phyloP scores from a whole-genome alignment of 1,140 invertebrate genomes.

The Diachasma alloeum region DNA sequence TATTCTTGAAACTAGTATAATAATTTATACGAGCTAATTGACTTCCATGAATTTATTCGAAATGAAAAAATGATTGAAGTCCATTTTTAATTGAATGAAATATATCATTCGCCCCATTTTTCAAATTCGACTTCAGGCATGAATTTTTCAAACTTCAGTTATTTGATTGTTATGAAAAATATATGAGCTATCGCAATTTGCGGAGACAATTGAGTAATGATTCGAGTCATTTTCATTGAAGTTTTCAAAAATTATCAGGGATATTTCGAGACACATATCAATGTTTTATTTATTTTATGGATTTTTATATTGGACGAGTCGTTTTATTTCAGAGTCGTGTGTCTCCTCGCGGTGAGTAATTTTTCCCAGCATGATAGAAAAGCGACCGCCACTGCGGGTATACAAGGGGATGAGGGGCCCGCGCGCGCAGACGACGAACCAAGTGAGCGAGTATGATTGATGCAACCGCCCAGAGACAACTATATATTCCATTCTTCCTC shows the following conservation, averaged over 20 bases:
- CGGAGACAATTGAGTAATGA: no score
- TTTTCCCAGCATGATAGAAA: constrained; percentile 1
- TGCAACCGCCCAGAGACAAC: constrained; percentile 5
- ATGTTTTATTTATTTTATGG: neutral
- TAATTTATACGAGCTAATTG: no score
- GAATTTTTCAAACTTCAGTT: no score
- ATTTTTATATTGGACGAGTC: constrained; percentile 4
- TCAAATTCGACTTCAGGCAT: no score
- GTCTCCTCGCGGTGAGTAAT: constrained; percentile 17
- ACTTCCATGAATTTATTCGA: no score
- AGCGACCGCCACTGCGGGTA: constrained; percentile 6
- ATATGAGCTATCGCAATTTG: no score
- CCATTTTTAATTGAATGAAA: no score
- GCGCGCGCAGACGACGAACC: constrained; percentile 16
- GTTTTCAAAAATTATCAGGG: neutral
- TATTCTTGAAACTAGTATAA: no score
- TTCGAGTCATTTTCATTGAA: neutral
- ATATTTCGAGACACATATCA: neutral
- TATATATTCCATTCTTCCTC: neutral
- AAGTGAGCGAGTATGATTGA: constrained; percentile 29
- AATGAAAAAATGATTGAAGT: no score
- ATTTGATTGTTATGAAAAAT: no score
- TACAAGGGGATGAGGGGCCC: neutral
- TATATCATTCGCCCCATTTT: no score
- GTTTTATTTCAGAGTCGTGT: constrained; percentile 10